phyloP scores from a whole-genome alignment of 2,113 vertebrate species.

The Galeopterus variegatus region DNA sequence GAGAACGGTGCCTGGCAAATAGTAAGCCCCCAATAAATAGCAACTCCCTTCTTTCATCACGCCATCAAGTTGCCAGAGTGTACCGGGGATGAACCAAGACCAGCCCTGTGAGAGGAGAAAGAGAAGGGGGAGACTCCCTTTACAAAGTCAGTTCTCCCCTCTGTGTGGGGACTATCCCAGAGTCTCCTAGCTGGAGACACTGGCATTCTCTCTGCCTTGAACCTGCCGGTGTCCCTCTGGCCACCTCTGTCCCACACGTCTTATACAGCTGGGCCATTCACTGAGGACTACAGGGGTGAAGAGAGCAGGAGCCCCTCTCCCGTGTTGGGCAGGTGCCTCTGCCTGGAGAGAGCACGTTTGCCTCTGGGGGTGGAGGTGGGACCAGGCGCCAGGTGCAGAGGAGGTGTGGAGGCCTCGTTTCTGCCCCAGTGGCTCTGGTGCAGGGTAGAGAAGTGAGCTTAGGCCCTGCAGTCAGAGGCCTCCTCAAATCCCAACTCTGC shows the following conservation, averaged over 20 bases:
- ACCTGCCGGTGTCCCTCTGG: neutral
- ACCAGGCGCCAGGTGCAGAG: neutral
- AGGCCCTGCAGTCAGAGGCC: too few relatives aligned
- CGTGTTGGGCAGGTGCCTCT: neutral
- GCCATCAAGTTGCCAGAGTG: neutral
- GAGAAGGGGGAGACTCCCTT: too few relatives aligned
- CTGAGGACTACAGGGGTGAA: neutral
- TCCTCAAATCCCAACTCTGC: neutral
- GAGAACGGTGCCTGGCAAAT: neutral
- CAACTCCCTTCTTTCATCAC: neutral
- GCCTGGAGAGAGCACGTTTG: neutral
- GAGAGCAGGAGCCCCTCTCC: neutral
- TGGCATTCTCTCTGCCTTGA: neutral
- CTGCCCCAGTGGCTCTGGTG: neutral
- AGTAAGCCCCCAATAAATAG: neutral
- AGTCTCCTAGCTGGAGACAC: neutral
- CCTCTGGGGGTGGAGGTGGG: accelerated
- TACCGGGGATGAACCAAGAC: neutral
- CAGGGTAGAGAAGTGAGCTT: neutral
- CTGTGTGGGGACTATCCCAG: neutral
- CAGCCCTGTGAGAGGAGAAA: neutral
- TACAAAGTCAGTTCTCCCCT: neutral
- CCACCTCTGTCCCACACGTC: neutral
- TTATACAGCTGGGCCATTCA: neutral
- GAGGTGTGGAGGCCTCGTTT: neutral